Percentiles rank a stretch among this genome's conserved stretches.
phyloP scores from a whole-genome alignment of 1,140 invertebrate genomes.

The Pseudomyrmex pallidus region DNA sequence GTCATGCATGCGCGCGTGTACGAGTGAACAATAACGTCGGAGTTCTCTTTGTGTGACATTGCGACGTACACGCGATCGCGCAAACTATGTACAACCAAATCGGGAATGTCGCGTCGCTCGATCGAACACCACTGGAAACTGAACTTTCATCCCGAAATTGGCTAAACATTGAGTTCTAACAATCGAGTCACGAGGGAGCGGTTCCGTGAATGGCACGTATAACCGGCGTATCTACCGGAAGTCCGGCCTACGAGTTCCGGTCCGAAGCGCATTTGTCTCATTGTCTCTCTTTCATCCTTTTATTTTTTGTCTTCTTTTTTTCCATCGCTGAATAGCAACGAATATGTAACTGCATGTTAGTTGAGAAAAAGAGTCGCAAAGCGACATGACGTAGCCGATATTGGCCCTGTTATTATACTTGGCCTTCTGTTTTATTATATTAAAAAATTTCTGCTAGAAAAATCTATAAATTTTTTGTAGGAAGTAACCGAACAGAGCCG shows the following conservation, averaged over 20 bases:
- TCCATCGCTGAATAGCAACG: constrained; percentile 55
- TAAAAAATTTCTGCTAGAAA: no score
- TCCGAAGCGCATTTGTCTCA: constrained; percentile 74
- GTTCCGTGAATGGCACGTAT: constrained; percentile 77
- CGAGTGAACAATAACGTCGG: neutral
- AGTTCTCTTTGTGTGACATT: neutral
- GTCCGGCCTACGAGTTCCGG: constrained; percentile 85
- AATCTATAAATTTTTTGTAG: no score
- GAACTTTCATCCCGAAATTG: constrained; percentile 69
- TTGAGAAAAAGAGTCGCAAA: constrained; percentile 52
- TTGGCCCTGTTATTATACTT: constrained; percentile 58
- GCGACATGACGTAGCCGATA: neutral
- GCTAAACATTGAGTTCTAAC: constrained; percentile 62
- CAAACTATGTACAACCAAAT: constrained; percentile 37
- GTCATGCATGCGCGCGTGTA: neutral
- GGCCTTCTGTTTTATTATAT: neutral
- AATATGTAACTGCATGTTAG: constrained; percentile 49
- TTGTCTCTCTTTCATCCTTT: constrained; percentile 66
- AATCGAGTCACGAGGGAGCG: constrained; percentile 72
- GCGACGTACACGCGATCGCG: neutral
- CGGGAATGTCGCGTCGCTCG: constrained; percentile 36
- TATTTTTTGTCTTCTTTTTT: constrained; percentile 63
- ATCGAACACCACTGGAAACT: constrained; percentile 48
- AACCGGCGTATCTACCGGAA: constrained; percentile 84
- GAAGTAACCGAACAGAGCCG: no score